phyloP scores from a whole-genome alignment of 2,888 invertebrate genomes.

The Drosophila formosana region DNA sequence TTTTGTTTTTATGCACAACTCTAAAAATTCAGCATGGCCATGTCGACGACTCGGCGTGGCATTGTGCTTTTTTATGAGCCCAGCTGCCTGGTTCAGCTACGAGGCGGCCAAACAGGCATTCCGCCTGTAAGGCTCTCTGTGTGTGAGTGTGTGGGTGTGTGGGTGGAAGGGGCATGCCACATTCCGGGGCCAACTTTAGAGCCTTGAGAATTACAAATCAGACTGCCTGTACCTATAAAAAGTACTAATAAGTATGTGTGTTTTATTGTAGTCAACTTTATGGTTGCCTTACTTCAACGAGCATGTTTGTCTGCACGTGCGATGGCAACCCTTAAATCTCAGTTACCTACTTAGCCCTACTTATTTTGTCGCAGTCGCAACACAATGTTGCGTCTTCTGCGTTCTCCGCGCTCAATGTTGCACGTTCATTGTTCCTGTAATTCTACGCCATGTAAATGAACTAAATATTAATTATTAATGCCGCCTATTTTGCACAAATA shows the following conservation, averaged over 20 bases:
- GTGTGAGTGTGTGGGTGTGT: neutral
- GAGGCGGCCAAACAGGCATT: neutral
- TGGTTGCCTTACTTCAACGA: slow-evolving; percentile 52
- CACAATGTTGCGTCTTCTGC: slow-evolving; percentile 5
- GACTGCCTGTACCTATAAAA: slow-evolving; percentile 75
- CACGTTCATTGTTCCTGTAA: neutral
- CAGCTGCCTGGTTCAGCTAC: slow-evolving; percentile 49
- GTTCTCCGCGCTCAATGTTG: neutral
- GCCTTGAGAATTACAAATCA: slow-evolving; percentile 80
- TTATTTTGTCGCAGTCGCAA: slow-evolving; percentile 20
- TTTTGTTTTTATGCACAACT: slow-evolving; percentile 58
- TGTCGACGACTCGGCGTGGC: slow-evolving; percentile 23
- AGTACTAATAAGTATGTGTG: slow-evolving; percentile 76
- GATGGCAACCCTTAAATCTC: slow-evolving; percentile 40
- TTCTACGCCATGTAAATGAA: neutral
- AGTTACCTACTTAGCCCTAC: slow-evolving; percentile 39
- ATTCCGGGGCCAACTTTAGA: slow-evolving; percentile 62
- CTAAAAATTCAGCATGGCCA: slow-evolving; percentile 61
- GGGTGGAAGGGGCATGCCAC: slow-evolving; percentile 7
- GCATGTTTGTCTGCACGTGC: slow-evolving; percentile 21
- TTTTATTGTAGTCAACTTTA: slow-evolving; percentile 77
- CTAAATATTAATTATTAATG: too few relatives aligned
- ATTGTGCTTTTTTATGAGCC: slow-evolving; percentile 70
- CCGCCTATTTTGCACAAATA: too few relatives aligned
- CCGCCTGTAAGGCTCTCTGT: neutral